These are phyloP conservation scores for Euwallacea fornicatus DNA, from an alignment of 1,140 invertebrate species.

Conservation along the genomic window DNA sequence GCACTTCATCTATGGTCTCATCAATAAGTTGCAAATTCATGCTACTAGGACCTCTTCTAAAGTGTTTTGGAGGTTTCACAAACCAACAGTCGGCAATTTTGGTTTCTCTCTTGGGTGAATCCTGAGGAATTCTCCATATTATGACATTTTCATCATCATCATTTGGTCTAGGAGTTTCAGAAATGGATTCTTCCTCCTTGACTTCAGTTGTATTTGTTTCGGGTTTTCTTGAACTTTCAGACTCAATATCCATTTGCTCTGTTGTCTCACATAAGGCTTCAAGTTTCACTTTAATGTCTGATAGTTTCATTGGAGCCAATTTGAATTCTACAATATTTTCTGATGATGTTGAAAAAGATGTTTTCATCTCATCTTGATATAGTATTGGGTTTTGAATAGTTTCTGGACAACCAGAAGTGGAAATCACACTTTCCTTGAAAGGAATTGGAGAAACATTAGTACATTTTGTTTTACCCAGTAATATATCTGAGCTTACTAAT, in stretches of 20 bases:
- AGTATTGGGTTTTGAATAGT: no score
- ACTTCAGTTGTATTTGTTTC: constrained; percentile 1
- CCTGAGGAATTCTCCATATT: not conserved
- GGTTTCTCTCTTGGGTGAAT: not conserved
- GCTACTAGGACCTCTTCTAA: not conserved
- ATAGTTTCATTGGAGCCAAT: not conserved
- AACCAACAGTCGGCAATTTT: not conserved
- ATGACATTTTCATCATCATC: not conserved
- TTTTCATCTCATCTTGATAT: no score
- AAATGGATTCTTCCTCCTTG: not conserved
- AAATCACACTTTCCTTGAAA: no score
- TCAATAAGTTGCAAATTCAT: constrained; percentile 7
- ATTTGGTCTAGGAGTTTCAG: not conserved
- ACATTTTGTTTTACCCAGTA: no score
- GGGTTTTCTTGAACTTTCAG: constrained; percentile 11
- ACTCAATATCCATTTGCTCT: constrained; percentile 18
- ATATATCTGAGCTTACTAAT: no score
- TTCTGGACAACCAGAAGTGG: no score
- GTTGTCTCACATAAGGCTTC: no score
- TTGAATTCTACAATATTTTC: no score
- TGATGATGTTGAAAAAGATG: no score
- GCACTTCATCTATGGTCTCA: constrained; percentile 21
- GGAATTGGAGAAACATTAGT: no score
- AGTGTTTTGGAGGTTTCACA: not conserved
- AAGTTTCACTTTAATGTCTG: no score